phyloP scores from a whole-genome alignment of 2,888 invertebrate genomes.

The Hirtodrosophila duncani region DNA sequence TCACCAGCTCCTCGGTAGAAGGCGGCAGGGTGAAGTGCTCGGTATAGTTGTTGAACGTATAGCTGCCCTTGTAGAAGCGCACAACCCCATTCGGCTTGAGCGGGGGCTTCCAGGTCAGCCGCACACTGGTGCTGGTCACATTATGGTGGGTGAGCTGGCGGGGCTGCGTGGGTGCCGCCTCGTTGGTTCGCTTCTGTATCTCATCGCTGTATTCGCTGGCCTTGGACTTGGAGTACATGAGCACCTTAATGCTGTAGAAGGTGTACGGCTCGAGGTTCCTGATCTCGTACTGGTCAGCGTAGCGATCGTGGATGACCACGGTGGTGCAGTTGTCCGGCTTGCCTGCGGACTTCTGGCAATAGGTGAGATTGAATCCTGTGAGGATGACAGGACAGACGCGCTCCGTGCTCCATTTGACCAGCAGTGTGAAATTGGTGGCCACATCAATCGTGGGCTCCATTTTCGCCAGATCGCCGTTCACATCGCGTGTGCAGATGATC shows the following conservation, averaged over 20 bases:
- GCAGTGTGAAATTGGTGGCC: constrained; percentile 78
- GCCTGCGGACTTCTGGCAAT: constrained; percentile 79
- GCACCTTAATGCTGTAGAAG: constrained; percentile 85
- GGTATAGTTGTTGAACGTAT: constrained; percentile 23
- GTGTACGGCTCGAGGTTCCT: constrained; percentile 85
- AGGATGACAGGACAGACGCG: constrained; percentile 87
- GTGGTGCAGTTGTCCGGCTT: constrained; percentile 56
- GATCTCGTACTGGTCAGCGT: constrained; percentile 79
- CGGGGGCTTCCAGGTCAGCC: constrained; percentile 82
- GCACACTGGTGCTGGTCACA: constrained; percentile 29
- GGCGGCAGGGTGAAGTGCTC: constrained; percentile 27
- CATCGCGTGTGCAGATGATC: constrained; percentile 83
- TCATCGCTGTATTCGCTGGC: constrained; percentile 81
- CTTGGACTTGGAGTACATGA: constrained; percentile 81
- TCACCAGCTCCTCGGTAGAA: constrained; percentile 33
- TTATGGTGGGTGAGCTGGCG: constrained; percentile 43
- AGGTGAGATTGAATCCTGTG: constrained; percentile 86
- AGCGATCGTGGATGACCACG: constrained; percentile 25
- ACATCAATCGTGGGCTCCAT: constrained; percentile 67
- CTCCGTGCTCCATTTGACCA: constrained; percentile 87
- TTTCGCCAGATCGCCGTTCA: constrained; percentile 69
- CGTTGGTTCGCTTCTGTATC: constrained; percentile 83
- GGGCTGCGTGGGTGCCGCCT: constrained; percentile 82
- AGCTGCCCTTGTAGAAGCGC: constrained; percentile 43
- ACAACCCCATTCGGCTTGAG: constrained; percentile 85